These are phyloP conservation scores for Epicampocera succincta DNA, from an alignment of 2,888 invertebrate species.

Conservation along the genomic window DNA sequence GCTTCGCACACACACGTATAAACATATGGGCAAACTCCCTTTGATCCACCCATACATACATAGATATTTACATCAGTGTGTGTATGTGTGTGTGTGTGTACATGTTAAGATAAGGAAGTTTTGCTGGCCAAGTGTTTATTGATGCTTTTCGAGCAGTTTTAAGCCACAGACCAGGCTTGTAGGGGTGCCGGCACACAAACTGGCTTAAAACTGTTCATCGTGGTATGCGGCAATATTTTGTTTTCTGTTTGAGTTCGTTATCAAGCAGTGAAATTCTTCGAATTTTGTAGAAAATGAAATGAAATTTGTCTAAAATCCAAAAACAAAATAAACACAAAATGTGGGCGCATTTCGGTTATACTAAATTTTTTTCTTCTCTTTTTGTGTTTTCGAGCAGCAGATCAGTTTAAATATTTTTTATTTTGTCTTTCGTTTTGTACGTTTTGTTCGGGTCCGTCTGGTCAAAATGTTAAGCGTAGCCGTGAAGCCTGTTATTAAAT, in stretches of 20 bases:
- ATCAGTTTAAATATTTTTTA: slow-evolving; percentile 48
- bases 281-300: slow-evolving; percentile 71
- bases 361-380: slow-evolving; percentile 33
- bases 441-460: slow-evolving; percentile 33
- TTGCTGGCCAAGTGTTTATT: slow-evolving; percentile 51
- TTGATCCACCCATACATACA: not conserved
- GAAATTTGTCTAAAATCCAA: slow-evolving; percentile 71
- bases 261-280: slow-evolving; percentile 72
- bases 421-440: slow-evolving; percentile 26
- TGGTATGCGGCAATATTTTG: slow-evolving; percentile 71
- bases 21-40: too few relatives aligned
- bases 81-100: too few relatives aligned
- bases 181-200: not conserved
- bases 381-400: slow-evolving; percentile 31
- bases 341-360: slow-evolving; percentile 70
- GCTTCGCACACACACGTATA: slow-evolving; percentile 1
- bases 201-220: slow-evolving; percentile 16
- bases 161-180: slow-evolving; percentile 43
- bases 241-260: slow-evolving; percentile 54
- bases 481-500: slow-evolving; percentile 80
- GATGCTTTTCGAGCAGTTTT: slow-evolving; percentile 45
- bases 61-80: not conserved
- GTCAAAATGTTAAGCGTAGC: slow-evolving; percentile 56
- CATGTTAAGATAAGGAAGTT: slow-evolving; percentile 1
- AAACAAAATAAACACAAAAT: slow-evolving; percentile 43